Percentiles rank a stretch among this genome's conserved stretches.
Conservation (phyloP, 2,113 vertebrate genomes). For the Perca schrenkii region DNA sequence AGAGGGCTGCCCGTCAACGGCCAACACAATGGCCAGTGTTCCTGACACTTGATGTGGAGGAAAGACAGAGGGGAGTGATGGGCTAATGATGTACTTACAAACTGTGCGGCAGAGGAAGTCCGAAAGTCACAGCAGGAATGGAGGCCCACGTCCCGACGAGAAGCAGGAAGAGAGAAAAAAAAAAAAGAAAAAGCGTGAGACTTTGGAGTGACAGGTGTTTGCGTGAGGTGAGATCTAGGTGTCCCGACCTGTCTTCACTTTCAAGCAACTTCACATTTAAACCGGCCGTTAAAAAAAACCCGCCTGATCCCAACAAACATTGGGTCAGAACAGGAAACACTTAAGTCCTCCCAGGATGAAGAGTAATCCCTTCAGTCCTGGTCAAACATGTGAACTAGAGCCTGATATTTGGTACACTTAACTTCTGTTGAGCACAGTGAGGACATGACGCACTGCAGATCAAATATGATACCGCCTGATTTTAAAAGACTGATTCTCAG, state of each 20-base stretch:
- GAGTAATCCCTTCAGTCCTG: constrained; percentile 62
- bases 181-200: constrained; percentile 31
- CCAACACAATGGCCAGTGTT: constrained; percentile 57
- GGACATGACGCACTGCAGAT: neutral
- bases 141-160: constrained; percentile 24
- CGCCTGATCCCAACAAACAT: constrained; percentile 62
- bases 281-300: neutral
- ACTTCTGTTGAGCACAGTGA: constrained; percentile 1
- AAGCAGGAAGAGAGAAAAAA: constrained; percentile 14
- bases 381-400: constrained; percentile 56
- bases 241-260: constrained; percentile 30
- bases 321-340: constrained; percentile 66
- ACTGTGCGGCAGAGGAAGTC: constrained; percentile 78
- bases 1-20: constrained; percentile 46
- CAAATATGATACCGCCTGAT: neutral
- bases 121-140: constrained; percentile 44
- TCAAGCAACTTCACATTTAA: constrained; percentile 1
- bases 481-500: neutral
- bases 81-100: constrained; percentile 85
- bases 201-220: neutral
- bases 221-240: constrained; percentile 3
- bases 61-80: constrained; percentile 74
- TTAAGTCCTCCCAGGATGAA: constrained; percentile 59
- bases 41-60: constrained; percentile 52
- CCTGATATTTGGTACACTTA: neutral